phyloP scores from a whole-genome alignment of 1,140 invertebrate species.

The Drosophila athabasca region DNA sequence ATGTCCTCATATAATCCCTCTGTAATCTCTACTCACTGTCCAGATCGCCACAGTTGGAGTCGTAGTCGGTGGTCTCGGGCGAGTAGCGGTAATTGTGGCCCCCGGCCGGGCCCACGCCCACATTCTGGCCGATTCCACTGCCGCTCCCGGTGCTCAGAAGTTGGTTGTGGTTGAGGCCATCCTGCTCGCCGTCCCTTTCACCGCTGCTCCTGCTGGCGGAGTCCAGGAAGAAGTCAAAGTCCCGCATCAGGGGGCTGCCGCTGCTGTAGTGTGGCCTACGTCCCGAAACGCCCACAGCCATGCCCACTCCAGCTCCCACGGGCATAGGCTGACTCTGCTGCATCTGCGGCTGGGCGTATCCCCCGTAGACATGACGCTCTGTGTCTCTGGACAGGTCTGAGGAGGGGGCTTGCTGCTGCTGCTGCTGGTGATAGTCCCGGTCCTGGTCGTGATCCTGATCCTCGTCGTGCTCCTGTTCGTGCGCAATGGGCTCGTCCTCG shows the following conservation, averaged over 20 bases:
- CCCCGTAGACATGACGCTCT: slow-evolving; percentile 52
- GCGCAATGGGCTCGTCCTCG: slow-evolving; percentile 60
- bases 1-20: too few relatives aligned
- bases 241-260: slow-evolving; percentile 76
- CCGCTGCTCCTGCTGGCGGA: slow-evolving; percentile 81
- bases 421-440: slow-evolving; percentile 61
- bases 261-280: slow-evolving; percentile 70
- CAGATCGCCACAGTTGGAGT: slow-evolving; percentile 93
- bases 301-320: not conserved
- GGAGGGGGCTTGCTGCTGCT: slow-evolving; percentile 33
- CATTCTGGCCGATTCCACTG: slow-evolving; percentile 40
- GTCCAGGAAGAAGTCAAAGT: slow-evolving; percentile 83
- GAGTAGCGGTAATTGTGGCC: slow-evolving; percentile 91
- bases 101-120: slow-evolving; percentile 42
- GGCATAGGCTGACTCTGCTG: slow-evolving; percentile 19
- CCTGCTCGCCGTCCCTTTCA: slow-evolving; percentile 72
- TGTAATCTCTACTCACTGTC: slow-evolving; percentile 86
- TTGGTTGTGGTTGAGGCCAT: slow-evolving; percentile 80
- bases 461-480: slow-evolving; percentile 58
- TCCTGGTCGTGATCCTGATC: slow-evolving; percentile 58
- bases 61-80: slow-evolving; percentile 97
- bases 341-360: slow-evolving; percentile 38
- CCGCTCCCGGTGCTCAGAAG: slow-evolving; percentile 60
- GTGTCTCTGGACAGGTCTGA: slow-evolving; percentile 7
- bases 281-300: not conserved